phyloP scores from a whole-genome alignment of 2,888 invertebrate genomes.

The Colostygia pectinataria region DNA sequence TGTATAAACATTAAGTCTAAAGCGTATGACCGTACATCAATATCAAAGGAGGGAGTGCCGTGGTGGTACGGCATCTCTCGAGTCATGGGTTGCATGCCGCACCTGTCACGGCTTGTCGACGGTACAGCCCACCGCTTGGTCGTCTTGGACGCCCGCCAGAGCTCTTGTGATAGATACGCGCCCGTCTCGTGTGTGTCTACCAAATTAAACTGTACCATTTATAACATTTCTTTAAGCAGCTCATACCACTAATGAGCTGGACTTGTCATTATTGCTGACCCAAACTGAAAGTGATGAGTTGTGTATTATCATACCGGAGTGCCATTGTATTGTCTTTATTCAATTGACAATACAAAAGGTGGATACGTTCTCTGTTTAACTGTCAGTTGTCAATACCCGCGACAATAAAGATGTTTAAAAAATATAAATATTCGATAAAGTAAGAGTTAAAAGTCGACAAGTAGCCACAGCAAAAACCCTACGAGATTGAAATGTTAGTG shows the following conservation, averaged over 20 bases:
- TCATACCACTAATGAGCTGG: constrained; percentile 66
- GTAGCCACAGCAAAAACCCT: constrained; percentile 72
- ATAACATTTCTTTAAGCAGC: constrained; percentile 75
- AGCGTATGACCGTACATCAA: constrained; percentile 46
- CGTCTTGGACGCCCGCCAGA: constrained; percentile 75
- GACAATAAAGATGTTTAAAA: constrained; percentile 80
- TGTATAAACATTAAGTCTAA: constrained; percentile 45
- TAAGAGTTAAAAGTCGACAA: constrained; percentile 60
- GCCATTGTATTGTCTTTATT: constrained; percentile 14
- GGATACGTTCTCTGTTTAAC: constrained; percentile 56
- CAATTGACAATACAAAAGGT: constrained; percentile 53
- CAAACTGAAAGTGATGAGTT: constrained; percentile 31
- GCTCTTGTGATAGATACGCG: constrained; percentile 73
- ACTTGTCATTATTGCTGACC: constrained; percentile 47
- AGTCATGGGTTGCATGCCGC: constrained; percentile 80
- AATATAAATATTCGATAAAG: constrained; percentile 76
- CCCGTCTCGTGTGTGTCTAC: constrained; percentile 78
- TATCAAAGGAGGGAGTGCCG: constrained; percentile 60
- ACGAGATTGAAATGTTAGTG: constrained; percentile 79
- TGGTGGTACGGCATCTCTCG: constrained; percentile 56
- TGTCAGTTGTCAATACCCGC: constrained; percentile 65
- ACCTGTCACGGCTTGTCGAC: constrained; percentile 77
- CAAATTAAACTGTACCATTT: constrained; percentile 81
- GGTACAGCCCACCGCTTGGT: constrained; percentile 77
- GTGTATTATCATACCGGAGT: constrained; percentile 20